Conservation (phyloP, 2,113 vertebrate genomes). For the Lagenorhynchus albirostris region DNA sequence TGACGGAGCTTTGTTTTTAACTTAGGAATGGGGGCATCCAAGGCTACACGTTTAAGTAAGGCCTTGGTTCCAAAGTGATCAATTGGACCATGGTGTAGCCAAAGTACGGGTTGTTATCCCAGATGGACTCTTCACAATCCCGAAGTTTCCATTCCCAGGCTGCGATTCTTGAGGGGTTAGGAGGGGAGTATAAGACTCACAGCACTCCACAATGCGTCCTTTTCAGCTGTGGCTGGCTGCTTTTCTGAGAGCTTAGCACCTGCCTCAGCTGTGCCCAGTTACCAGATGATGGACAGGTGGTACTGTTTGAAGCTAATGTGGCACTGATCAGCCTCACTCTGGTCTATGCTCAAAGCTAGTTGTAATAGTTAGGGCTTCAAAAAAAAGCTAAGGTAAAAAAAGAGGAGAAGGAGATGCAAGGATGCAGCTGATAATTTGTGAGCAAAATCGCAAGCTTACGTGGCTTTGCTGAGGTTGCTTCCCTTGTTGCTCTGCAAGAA, state of each 20-base stretch:
- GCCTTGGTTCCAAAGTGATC: not conserved
- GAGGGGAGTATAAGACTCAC: fast-evolving
- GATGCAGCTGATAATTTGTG: not conserved
- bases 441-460: not conserved
- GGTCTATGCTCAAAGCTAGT: not conserved
- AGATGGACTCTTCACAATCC: not conserved
- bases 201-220: fast-evolving
- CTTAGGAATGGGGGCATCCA: not conserved
- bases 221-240: not conserved
- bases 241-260: not conserved
- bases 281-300: not conserved
- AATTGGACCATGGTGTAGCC: not conserved
- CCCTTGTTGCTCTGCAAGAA: not conserved
- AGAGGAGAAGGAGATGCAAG: not conserved
- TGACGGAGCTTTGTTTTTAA: not conserved
- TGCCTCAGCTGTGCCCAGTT: not conserved
- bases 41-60: not conserved
- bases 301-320: not conserved
- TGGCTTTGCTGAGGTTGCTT: not conserved
- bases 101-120: not conserved
- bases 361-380: not conserved
- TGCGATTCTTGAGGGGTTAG: not conserved
- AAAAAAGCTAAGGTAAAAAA: not conserved
- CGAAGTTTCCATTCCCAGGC: not conserved
- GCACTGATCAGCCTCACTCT: not conserved